Evolutionary conservation across 2,113 vertebrate species (phyloP), one percentile per base, ranked within the genome.

Genomic region (Phocoena sinus): DNA sequence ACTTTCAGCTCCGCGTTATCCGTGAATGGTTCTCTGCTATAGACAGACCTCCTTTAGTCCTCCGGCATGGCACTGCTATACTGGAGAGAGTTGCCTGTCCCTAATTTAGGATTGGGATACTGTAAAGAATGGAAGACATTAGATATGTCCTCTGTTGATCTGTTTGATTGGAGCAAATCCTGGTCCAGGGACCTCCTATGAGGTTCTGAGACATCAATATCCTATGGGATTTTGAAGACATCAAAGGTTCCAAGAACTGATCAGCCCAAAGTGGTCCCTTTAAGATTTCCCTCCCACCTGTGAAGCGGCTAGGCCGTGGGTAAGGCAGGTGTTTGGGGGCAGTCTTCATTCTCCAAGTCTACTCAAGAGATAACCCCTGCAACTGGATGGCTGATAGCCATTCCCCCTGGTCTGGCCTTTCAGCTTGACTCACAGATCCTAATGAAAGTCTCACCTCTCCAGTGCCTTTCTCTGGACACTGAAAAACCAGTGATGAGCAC

Each of bases 181-280:
- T 83, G 13, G 38, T 17, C 44, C 58, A 38, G 50, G 33, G 17
- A 80, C 6, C 6, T 11, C 8, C 44, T 15, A 1, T 13, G 28
- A 95, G 2, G 2, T 44, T 70, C n/a, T 90, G n/a, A 87, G 62
- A 89, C 3, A 38, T 41, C 28, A 62, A 28, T 44, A 63, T 53
- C 33, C 60, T 84, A 2, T 10, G 74, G 33, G 25, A 81, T 62
- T 96, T 62, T 47, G 3, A 92, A 92, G 76, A 90, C 58, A 67
- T 68, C 38, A 73, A 53, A 89, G 18, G 41, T 79, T 86, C 23
- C 41, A 63, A 44, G 11, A 92, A 80, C 17, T 92, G 36, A 47
- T 87, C 25, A 28, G 21, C 6, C 6, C 33, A 50, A 12, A 10
- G 33, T 92, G 56, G 21, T 87, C 2, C 56, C 62, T 60, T 63